Percentiles rank a stretch among this genome's conserved stretches.
Evolutionary conservation across 2,113 vertebrate species (phyloP).

Genomic region (Myrmecophaga tridactyla): DNA sequence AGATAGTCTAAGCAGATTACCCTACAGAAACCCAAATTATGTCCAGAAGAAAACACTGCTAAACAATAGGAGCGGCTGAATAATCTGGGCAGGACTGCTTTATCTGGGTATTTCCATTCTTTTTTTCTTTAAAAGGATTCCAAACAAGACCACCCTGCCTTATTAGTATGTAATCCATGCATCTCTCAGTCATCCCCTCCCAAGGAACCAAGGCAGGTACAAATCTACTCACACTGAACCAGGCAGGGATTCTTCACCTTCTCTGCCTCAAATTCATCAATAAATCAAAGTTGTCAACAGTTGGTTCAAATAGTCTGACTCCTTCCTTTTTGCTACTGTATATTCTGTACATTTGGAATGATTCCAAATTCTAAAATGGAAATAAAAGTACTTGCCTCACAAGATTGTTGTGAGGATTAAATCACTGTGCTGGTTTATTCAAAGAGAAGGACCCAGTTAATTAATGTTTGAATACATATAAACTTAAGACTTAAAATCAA

Average conservation of each 20-base stretch:
- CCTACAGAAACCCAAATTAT: background rate
- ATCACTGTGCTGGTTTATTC: background rate
- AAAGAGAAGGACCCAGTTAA: background rate
- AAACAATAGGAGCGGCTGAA: background rate
- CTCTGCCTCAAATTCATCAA: constrained; percentile 6
- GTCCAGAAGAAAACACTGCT: background rate
- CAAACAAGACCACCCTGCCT: background rate
- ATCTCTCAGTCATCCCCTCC: background rate
- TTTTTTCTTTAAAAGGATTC: constrained; percentile 14
- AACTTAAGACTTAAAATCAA: constrained; percentile 23
- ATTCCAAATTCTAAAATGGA: constrained; percentile 5
- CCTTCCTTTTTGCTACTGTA: background rate
- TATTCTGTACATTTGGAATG: background rate
- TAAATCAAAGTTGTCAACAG: constrained; percentile 5
- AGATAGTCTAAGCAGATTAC: background rate
- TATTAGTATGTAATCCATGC: background rate
- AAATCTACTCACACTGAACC: background rate
- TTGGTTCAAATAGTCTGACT: background rate
- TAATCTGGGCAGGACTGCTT: background rate
- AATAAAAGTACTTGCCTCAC: no score
- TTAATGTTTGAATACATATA: background rate
- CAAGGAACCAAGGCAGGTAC: background rate
- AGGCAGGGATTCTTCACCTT: background rate
- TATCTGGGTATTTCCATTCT: background rate
- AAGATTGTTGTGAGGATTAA: background rate